Evolutionary conservation across 2,888 invertebrate genomes (phyloP).

Genomic region (Xanthorhoe designata): DNA sequence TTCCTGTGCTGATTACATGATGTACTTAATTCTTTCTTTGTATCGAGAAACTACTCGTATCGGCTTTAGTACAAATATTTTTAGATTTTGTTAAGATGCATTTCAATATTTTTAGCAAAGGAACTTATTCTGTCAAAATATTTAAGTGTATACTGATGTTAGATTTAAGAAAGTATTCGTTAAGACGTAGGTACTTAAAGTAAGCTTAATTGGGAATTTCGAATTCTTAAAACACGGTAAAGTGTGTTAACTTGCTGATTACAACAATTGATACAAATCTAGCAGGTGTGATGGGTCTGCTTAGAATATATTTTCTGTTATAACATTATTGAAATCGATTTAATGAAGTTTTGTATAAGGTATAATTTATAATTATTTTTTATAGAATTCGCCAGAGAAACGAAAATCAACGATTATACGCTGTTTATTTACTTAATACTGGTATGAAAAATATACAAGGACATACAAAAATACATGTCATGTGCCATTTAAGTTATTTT

Average conservation of each 20-base stretch:
- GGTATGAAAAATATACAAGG: too few species aligned
- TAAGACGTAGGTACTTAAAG: constrained; percentile 14
- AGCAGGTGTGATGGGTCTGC: background rate
- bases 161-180: constrained; percentile 2
- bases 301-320: background rate
- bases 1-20: constrained; percentile 2
- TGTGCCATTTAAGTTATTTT: too few species aligned
- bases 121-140: background rate
- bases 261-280: background rate
- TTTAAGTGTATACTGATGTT: constrained; percentile 3
- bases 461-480: too few species aligned
- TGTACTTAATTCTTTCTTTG: background rate
- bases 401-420: background rate
- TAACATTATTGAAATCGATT: background rate
- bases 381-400: background rate
- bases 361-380: background rate
- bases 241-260: background rate
- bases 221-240: constrained; percentile 4
- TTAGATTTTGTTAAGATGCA: background rate
- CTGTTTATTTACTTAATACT: background rate
- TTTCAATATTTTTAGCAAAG: background rate
- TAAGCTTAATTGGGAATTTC: constrained; percentile 18
- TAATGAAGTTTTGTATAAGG: background rate
- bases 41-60: background rate
- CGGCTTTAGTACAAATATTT: background rate